These are phyloP conservation scores for Nymphalis polychloros DNA, from an alignment of 2,888 invertebrate species.

Conservation along the genomic window DNA sequence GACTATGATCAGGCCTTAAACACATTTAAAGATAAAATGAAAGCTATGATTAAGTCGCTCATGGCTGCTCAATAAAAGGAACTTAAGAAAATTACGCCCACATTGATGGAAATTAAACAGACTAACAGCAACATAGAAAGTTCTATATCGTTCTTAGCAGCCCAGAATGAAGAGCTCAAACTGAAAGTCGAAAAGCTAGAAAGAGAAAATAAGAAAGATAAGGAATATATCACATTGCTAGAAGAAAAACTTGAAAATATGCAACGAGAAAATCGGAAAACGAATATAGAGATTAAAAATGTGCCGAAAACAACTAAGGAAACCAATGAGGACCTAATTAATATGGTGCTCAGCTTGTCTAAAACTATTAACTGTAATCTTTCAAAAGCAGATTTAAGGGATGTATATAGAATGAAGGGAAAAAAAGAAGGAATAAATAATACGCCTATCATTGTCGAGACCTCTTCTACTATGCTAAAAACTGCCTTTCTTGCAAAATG, in stretches of 20 bases:
- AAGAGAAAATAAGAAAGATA: background rate
- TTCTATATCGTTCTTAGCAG: background rate
- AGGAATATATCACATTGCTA: background rate
- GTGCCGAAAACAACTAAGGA: background rate
- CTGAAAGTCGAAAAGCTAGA: background rate
- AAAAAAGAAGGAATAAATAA: background rate
- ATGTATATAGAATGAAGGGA: background rate
- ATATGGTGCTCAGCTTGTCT: background rate
- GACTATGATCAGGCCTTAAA: background rate
- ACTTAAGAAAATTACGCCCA: background rate
- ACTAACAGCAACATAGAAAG: background rate
- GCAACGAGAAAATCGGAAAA: slow-evolving; percentile 3
- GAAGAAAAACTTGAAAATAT: background rate
- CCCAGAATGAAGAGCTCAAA: background rate
- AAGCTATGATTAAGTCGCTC: background rate
- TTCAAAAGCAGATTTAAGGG: background rate
- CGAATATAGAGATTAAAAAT: background rate
- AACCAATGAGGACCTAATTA: background rate
- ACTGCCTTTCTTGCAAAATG: background rate
- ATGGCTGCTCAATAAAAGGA: background rate
- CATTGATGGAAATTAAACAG: background rate
- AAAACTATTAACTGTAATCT: background rate
- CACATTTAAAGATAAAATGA: slow-evolving; percentile 3
- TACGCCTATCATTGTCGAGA: background rate
- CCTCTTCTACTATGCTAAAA: background rate